Percentiles rank a stretch among this genome's conserved stretches.
phyloP scores from a whole-genome alignment of 2,797 vertebrate genomes.

The Malacoctenus gilli region DNA sequence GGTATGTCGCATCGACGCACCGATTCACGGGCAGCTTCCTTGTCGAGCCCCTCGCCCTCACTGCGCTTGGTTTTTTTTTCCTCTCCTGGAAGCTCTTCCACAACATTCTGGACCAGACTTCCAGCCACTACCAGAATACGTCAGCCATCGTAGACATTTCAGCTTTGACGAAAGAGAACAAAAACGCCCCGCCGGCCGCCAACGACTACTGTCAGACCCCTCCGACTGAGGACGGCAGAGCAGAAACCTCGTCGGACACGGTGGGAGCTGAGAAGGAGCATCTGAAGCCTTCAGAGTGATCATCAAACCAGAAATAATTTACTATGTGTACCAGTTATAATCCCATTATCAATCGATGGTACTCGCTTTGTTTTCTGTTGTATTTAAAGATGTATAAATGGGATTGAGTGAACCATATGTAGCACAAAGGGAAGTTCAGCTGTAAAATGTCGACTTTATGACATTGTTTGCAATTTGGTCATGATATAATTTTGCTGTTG shows the following conservation, averaged over 20 bases:
- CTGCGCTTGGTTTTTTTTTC: too few relatives aligned
- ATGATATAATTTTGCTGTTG: background rate
- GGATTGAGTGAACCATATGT: background rate
- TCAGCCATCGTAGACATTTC: constrained; percentile 38
- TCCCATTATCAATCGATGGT: too few relatives aligned
- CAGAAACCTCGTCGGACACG: background rate
- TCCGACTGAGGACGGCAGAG: constrained; percentile 21
- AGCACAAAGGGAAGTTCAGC: background rate
- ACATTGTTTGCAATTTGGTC: background rate
- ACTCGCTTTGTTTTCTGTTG: constrained; percentile 6
- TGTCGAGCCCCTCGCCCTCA: too few relatives aligned
- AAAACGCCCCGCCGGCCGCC: constrained; percentile 3
- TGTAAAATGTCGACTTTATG: background rate
- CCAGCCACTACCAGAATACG: constrained; percentile 66
- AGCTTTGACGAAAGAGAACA: constrained; percentile 27
- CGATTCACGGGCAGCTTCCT: too few relatives aligned
- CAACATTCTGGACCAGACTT: constrained; percentile 53
- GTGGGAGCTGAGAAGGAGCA: constrained; percentile 34
- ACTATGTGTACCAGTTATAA: too few relatives aligned
- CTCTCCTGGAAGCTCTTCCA: constrained; percentile 72
- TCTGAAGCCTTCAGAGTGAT: constrained; percentile 39
- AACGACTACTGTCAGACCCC: constrained; percentile 50
- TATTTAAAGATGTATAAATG: background rate
- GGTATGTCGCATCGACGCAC: constrained; percentile 81
- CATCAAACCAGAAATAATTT: background rate